Evolutionary conservation across 2,888 invertebrate species (phyloP).

Genomic region (Lycophotia porphyrea): DNA sequence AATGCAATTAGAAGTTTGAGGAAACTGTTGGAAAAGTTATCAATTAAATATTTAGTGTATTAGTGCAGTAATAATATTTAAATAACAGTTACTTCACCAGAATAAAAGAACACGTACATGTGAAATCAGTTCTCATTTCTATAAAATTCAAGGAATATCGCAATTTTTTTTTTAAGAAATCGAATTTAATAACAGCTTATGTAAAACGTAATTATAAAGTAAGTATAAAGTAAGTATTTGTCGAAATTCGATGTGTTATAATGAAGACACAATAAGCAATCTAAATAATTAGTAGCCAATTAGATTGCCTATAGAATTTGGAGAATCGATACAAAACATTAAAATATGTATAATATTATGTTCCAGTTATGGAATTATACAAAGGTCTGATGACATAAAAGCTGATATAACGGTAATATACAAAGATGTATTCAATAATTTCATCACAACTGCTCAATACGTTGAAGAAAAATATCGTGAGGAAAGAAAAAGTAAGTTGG

Average conservation of each 20-base stretch:
- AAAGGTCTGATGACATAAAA: conserved; percentile 5
- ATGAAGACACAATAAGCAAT: conserved; percentile 39
- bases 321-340: conserved; percentile 17
- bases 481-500: background rate
- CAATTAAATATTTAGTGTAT: background rate
- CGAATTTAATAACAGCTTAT: conserved; percentile 24
- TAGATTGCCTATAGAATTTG: conserved; percentile 17
- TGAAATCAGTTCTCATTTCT: conserved; percentile 15
- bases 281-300: conserved; percentile 32
- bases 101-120: background rate
- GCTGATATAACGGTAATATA: background rate
- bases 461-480: background rate
- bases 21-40: background rate
- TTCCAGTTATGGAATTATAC: conserved; percentile 9
- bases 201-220: conserved; percentile 33
- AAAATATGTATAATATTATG: background rate
- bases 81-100: background rate
- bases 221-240: conserved; percentile 17
- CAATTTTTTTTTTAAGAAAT: conserved; percentile 27
- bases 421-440: background rate
- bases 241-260: conserved; percentile 16
- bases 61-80: conserved; percentile 1
- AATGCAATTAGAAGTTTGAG: conserved; percentile 24
- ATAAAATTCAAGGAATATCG: conserved; percentile 14
- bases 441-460: background rate